phyloP scores from a whole-genome alignment of 2,888 invertebrate species.

The Agrochola lota region DNA sequence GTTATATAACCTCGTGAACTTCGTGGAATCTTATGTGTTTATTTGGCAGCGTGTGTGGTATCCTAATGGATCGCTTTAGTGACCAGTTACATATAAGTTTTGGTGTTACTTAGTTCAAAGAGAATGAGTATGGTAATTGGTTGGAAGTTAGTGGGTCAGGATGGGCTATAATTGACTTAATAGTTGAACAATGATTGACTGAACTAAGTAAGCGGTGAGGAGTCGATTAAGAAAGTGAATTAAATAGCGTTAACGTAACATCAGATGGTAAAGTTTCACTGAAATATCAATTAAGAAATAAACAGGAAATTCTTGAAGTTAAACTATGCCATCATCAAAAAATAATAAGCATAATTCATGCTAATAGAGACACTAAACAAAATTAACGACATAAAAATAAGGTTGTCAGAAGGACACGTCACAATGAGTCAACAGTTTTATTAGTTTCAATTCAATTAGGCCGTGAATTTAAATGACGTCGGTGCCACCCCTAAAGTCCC shows the following conservation, averaged over 20 bases:
- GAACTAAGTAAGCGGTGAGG: background rate
- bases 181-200: constrained; percentile 44
- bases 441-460: constrained; percentile 59
- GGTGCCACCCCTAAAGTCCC: constrained; percentile 52
- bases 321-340: constrained; percentile 8
- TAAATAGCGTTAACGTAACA: background rate
- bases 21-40: constrained; percentile 70
- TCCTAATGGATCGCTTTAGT: constrained; percentile 62
- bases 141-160: constrained; percentile 32
- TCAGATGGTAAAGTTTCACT: background rate
- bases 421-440: constrained; percentile 58
- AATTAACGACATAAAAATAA: constrained; percentile 42
- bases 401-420: constrained; percentile 43
- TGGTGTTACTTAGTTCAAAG: constrained; percentile 45
- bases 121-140: constrained; percentile 26
- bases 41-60: constrained; percentile 71
- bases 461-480: constrained; percentile 55
- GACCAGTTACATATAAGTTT: constrained; percentile 50
- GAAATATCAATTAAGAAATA: background rate
- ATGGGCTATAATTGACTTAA: constrained; percentile 37
- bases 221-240: constrained; percentile 31
- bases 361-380: constrained; percentile 35
- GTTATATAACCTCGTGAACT: constrained; percentile 76
- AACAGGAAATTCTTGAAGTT: constrained; percentile 8
- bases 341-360: constrained; percentile 26